Evolutionary conservation across 2,113 vertebrate species (phyloP), one percentile per base, ranked within the genome.

Genomic region (Bungarus multicinctus): DNA sequence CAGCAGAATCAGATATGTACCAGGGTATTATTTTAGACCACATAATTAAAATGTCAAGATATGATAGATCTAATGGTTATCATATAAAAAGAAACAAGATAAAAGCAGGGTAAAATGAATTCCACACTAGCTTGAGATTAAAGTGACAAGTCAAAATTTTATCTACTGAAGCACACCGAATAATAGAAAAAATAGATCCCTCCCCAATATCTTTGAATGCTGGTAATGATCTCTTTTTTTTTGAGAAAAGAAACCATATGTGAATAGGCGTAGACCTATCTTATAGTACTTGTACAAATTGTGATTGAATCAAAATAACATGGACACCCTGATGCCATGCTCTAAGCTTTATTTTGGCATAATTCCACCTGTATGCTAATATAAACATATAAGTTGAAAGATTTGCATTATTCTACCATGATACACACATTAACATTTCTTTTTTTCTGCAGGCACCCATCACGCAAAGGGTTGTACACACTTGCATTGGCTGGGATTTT

Each of bases 71-170:
- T 88, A 89, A 69, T 57, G 88, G 91, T 86, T 89, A 52, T 74
- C 34, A 34, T 91, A 89, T 52, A 85, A 89, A 81, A 50, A 54
- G 87, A 94, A 96, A 94, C 94, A 55, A 95, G 93, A 95, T 50
- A 94, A 1, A 92, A 93, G n/a, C 50, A 43, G 39, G 90, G 54
- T 91, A 93, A 91, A 39, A 86, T 95, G 88, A 89, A 95, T 88
- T 94, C 94, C 94, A 89, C 20, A 87, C 93, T 90, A 81, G 92
- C 27, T 91, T 55, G 30, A 69, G 10, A 90, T 22, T 74, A 4
- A 0, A 34, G 69, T 91, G 92, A 92, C 45, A 93, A 92, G 14
- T 69, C 87, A 43, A 52, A 57, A 34, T 91, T 47, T 74, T 92
- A 90, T 55, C 85, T 88, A 27, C 58, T 22, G 57, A 9, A 81